phyloP scores from a whole-genome alignment of 2,888 invertebrate species.

The Apocheima hispidaria region DNA sequence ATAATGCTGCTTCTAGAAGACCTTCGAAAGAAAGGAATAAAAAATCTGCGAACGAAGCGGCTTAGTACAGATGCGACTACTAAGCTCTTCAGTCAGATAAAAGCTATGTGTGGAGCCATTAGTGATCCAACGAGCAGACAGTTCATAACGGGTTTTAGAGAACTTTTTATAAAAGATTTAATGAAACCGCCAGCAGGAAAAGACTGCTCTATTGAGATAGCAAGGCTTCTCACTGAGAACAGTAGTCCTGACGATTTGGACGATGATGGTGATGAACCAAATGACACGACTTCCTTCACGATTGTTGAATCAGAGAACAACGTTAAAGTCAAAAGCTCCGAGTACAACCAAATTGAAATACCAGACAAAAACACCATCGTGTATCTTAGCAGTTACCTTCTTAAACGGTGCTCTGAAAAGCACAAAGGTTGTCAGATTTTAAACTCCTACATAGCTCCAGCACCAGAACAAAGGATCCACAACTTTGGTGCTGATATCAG shows the following conservation, averaged over 20 bases:
- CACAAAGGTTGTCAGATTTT: conserved; percentile 30
- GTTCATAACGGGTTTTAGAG: conserved; percentile 20
- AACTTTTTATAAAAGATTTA: conserved; percentile 26
- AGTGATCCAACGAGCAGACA: conserved; percentile 31
- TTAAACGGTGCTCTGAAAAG: conserved; percentile 38
- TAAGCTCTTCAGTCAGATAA: conserved; percentile 34
- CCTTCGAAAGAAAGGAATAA: conserved; percentile 38
- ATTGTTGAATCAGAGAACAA: conserved; percentile 23
- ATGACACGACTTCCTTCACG: background rate
- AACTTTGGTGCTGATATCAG: conserved; percentile 33
- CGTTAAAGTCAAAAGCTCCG: conserved; percentile 23
- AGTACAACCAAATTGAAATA: conserved; percentile 33
- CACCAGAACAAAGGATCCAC: conserved; percentile 32
- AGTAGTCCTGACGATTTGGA: background rate
- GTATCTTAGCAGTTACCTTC: conserved; percentile 40
- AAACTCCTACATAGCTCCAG: conserved; percentile 33
- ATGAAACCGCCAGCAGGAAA: conserved; percentile 28
- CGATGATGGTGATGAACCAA: background rate
- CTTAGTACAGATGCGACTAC: conserved; percentile 30
- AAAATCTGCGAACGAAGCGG: conserved; percentile 31
- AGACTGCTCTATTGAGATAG: conserved; percentile 26
- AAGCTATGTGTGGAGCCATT: conserved; percentile 26
- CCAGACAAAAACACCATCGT: conserved; percentile 32
- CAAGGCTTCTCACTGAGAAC: conserved; percentile 1
- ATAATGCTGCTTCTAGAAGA: conserved; percentile 47